Percentiles rank a stretch among this genome's conserved stretches.
These are phyloP conservation scores for Pseudomyrmex gracilis DNA, from an alignment of 1,140 invertebrate species.

Conservation along the genomic window DNA sequence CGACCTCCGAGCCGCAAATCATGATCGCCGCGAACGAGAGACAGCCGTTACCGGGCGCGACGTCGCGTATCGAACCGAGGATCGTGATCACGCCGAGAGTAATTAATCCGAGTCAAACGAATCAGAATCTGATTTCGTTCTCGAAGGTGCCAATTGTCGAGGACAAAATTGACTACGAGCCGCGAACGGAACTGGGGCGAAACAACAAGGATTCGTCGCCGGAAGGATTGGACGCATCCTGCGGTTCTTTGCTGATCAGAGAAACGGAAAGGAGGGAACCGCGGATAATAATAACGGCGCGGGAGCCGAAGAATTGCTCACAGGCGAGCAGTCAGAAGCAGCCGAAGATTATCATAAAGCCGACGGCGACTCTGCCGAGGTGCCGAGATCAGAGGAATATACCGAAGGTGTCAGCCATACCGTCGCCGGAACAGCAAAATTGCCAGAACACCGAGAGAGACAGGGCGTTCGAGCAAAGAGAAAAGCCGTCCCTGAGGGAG, in stretches of 20 bases:
- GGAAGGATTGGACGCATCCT: background rate
- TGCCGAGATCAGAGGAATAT: conserved; percentile 80
- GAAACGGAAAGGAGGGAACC: conserved; percentile 68
- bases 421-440: conserved; percentile 76
- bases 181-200: background rate
- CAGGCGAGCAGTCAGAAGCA: conserved; percentile 72
- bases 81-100: conserved; percentile 76
- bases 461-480: conserved; percentile 61
- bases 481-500: conserved; percentile 74
- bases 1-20: conserved; percentile 65
- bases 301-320: conserved; percentile 56
- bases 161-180: conserved; percentile 56
- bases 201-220: background rate
- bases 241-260: background rate
- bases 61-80: conserved; percentile 54
- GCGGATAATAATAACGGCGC: conserved; percentile 72
- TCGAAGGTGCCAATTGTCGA: background rate
- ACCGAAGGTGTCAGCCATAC: conserved; percentile 83
- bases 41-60: background rate
- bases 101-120: conserved; percentile 69
- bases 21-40: conserved; percentile 27
- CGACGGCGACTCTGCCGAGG: conserved; percentile 79
- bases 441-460: conserved; percentile 70
- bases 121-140: conserved; percentile 49
- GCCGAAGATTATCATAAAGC: conserved; percentile 86